These are phyloP conservation scores for Orchesella flavescens DNA, from an alignment of 2,888 invertebrate genomes.

Conservation along the genomic window DNA sequence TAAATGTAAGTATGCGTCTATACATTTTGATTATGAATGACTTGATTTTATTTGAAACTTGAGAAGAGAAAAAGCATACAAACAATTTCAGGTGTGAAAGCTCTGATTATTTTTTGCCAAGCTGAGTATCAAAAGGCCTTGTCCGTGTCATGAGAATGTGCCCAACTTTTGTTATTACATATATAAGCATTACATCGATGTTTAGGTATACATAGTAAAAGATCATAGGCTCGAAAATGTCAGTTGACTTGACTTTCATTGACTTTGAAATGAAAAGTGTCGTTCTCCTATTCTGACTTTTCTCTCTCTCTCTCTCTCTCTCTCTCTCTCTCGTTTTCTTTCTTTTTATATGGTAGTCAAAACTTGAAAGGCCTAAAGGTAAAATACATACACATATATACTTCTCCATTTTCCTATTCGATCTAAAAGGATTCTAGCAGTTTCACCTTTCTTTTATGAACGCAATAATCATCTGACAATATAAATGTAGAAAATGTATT, in stretches of 20 bases:
- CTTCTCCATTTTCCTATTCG: not conserved
- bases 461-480: not conserved
- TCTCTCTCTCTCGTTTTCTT: slow-evolving; percentile 13
- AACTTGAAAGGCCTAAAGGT: slow-evolving; percentile 32
- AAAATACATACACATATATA: not conserved
- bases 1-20: no score
- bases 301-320: slow-evolving; percentile 15
- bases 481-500: not conserved
- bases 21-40: no score
- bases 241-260: slow-evolving; percentile 58
- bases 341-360: not conserved
- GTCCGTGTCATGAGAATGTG: not conserved
- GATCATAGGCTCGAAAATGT: slow-evolving; percentile 56
- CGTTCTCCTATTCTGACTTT: slow-evolving; percentile 28
- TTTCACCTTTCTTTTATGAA: slow-evolving; percentile 32
- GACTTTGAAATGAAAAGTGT: slow-evolving; percentile 60
- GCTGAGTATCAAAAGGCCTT: not conserved
- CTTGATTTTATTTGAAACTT: not conserved
- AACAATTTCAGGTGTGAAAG: slow-evolving; percentile 39
- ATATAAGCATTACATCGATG: slow-evolving; percentile 1
- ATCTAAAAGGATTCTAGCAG: not conserved
- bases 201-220: slow-evolving; percentile 26
- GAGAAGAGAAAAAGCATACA: not conserved
- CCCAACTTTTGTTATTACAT: slow-evolving; percentile 12
- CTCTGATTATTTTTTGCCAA: slow-evolving; percentile 34